A percentile compares a stretch with the other conserved stretches of the same genome.
phyloP scores from a whole-genome alignment of 2,888 invertebrate genomes.

The Caenorhabditis japonica region DNA sequence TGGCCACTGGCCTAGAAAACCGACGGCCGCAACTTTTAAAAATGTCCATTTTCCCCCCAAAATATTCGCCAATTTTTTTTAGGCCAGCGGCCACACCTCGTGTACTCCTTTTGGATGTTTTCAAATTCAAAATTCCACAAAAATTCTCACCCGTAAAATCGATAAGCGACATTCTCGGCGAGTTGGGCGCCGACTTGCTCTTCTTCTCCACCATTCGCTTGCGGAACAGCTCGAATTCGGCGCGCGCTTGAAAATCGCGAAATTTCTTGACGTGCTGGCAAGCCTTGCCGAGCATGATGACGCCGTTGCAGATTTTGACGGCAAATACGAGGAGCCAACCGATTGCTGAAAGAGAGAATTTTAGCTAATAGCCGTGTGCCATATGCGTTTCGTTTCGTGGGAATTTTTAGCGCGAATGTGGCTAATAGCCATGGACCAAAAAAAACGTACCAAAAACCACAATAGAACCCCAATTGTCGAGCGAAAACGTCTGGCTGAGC shows the following conservation, averaged over 20 bases:
- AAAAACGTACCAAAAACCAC: constrained; percentile 45
- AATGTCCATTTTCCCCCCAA: no score
- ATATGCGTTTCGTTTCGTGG: background rate
- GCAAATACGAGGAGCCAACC: constrained; percentile 63
- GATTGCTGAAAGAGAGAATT: constrained; percentile 54
- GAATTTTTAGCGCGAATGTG: no score
- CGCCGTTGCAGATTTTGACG: constrained; percentile 85
- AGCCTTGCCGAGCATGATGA: constrained; percentile 91
- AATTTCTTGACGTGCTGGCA: constrained; percentile 86
- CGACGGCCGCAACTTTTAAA: no score
- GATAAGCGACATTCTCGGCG: constrained; percentile 77
- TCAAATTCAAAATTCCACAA: background rate
- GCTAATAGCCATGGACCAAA: no score
- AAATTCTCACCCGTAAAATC: constrained; percentile 70
- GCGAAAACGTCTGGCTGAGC: constrained; percentile 85
- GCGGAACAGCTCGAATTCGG: constrained; percentile 67
- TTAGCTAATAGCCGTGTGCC: background rate
- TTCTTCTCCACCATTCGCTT: constrained; percentile 70
- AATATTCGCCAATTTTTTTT: no score
- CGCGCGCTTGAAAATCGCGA: constrained; percentile 70
- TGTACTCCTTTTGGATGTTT: no score
- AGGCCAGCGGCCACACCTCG: no score
- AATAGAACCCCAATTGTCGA: constrained; percentile 54
- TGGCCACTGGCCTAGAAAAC: no score
- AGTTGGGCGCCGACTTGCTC: constrained; percentile 77